These are phyloP conservation scores for Bos javanicus DNA, from an alignment of 2,113 vertebrate species.

Conservation along the genomic window DNA sequence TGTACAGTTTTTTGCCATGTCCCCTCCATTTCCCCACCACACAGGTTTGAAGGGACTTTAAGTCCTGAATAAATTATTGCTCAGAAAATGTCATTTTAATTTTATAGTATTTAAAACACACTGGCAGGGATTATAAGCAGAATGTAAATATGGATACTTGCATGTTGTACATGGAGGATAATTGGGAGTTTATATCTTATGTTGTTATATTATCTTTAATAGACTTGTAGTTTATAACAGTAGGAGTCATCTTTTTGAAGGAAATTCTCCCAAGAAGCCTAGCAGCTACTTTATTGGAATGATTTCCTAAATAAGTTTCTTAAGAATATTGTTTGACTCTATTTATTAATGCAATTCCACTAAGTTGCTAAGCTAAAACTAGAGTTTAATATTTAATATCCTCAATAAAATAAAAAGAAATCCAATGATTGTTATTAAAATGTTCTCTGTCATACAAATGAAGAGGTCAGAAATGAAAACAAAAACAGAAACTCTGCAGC, in stretches of 20 bases:
- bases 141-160: not conserved
- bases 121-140: not conserved
- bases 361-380: not conserved
- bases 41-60: not conserved
- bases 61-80: not conserved
- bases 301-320: not conserved
- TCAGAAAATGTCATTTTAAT: not conserved
- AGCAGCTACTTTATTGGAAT: not conserved
- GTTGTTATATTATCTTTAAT: not conserved
- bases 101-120: not conserved
- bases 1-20: not conserved
- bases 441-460: not conserved
- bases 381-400: not conserved
- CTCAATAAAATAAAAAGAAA: not conserved
- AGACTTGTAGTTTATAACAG: not conserved
- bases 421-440: not conserved
- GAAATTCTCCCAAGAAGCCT: not conserved
- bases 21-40: not conserved
- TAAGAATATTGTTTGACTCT: not conserved
- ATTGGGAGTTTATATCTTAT: not conserved
- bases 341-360: not conserved
- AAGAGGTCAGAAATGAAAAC: not conserved
- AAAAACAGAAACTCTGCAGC: not conserved
- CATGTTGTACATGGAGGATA: not conserved
- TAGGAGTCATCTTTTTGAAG: not conserved